Percentiles rank a stretch among this genome's conserved stretches.
Conservation (phyloP, 2,888 invertebrate species). For the Eupeodes luniger region DNA sequence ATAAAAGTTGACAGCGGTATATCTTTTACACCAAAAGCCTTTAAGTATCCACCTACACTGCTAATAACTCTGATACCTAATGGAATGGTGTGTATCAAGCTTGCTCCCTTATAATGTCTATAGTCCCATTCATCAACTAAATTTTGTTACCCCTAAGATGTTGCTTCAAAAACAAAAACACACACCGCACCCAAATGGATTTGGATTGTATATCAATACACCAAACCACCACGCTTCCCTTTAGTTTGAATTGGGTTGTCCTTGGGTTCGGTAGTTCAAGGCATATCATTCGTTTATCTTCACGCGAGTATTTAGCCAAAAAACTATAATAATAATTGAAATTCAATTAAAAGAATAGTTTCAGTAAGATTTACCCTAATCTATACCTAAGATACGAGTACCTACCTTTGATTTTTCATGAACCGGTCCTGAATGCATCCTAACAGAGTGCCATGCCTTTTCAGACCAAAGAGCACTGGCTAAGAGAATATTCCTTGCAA, state of each 20-base stretch:
- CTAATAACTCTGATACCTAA: not conserved
- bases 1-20: not conserved
- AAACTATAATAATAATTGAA: not conserved
- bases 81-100: not conserved
- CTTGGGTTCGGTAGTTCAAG: not conserved
- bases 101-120: not conserved
- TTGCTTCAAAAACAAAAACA: not conserved
- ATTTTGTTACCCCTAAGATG: slow-evolving; percentile 10
- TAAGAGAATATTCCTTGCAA: slow-evolving; percentile 65
- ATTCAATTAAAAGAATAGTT: not conserved
- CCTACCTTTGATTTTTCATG: slow-evolving; percentile 26
- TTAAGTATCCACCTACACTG: not conserved
- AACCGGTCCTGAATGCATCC: slow-evolving; percentile 61
- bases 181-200: slow-evolving; percentile 18
- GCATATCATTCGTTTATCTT: not conserved
- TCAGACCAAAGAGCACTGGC: slow-evolving; percentile 56
- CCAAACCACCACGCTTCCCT: not conserved
- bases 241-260: slow-evolving; percentile 21
- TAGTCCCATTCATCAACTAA: not conserved
- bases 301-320: slow-evolving; percentile 31
- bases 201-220: slow-evolving; percentile 24
- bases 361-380: not conserved
- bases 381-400: not conserved
- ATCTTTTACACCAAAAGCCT: not conserved
- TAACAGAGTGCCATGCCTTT: slow-evolving; percentile 3